These are phyloP conservation scores for Pseudococcus jackbeardsleyi DNA, from an alignment of 2,888 invertebrate species.

Conservation along the genomic window DNA sequence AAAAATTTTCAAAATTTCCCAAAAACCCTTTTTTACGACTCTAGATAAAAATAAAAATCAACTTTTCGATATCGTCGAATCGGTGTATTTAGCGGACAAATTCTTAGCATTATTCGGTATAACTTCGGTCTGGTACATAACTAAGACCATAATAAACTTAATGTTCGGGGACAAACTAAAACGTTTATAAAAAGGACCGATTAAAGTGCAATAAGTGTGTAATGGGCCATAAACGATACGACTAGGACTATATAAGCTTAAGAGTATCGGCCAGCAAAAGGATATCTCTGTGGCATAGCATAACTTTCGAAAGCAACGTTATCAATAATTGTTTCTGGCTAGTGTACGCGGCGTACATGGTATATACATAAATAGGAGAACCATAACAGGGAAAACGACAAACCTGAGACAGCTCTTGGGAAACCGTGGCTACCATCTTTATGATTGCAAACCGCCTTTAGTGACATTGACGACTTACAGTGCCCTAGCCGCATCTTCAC, in stretches of 20 bases:
- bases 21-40: not conserved
- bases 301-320: slow-evolving; percentile 52
- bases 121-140: slow-evolving; percentile 45
- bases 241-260: slow-evolving; percentile 62
- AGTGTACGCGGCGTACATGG: slow-evolving; percentile 9
- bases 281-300: slow-evolving; percentile 34
- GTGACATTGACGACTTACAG: slow-evolving; percentile 65
- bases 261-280: slow-evolving; percentile 55
- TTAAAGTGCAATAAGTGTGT: slow-evolving; percentile 65
- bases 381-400: slow-evolving; percentile 54
- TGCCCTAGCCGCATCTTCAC: slow-evolving; percentile 64
- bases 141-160: slow-evolving; percentile 63
- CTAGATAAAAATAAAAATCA: slow-evolving; percentile 1
- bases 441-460: slow-evolving; percentile 61
- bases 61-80: slow-evolving; percentile 12
- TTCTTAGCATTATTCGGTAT: slow-evolving; percentile 42
- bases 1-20: not conserved
- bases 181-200: slow-evolving; percentile 64
- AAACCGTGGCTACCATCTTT: slow-evolving; percentile 63
- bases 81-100: slow-evolving; percentile 7
- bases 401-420: slow-evolving; percentile 60
- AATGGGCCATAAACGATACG: slow-evolving; percentile 65
- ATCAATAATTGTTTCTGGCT: slow-evolving; percentile 52
- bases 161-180: slow-evolving; percentile 45
- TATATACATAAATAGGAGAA: slow-evolving; percentile 51